phyloP scores from a whole-genome alignment of 1,140 invertebrate species.

The Brachionus plicatilis region DNA sequence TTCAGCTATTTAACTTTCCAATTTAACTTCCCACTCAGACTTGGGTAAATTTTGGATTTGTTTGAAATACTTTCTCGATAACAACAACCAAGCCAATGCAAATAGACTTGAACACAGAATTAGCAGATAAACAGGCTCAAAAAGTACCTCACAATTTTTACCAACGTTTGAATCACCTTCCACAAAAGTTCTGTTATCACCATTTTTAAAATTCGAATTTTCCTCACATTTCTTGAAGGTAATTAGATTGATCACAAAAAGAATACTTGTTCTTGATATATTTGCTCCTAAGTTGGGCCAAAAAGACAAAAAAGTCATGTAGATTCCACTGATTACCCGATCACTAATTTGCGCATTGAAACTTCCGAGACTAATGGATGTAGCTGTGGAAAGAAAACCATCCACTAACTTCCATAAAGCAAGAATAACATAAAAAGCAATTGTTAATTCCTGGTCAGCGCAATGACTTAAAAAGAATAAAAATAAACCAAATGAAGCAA shows the following conservation, averaged over 20 bases:
- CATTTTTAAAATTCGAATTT: not conserved
- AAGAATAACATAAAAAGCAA: not conserved
- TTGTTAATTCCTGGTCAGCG: not conserved
- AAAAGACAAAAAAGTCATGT: not conserved
- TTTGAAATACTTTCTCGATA: not conserved
- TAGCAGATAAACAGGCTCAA: not conserved
- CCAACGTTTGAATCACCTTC: not conserved
- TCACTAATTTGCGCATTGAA: not conserved
- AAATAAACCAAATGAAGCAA: not conserved
- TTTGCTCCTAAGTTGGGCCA: not conserved
- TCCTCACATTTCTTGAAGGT: not conserved
- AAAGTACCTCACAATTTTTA: not conserved
- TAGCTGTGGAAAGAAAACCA: not conserved
- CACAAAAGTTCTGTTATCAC: not conserved
- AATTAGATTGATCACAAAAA: not conserved
- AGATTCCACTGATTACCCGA: not conserved
- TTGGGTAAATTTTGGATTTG: not conserved
- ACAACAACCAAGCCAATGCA: not conserved
- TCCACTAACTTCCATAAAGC: not conserved
- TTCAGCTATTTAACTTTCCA: not conserved
- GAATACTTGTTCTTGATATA: not conserved
- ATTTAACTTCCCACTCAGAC: not conserved
- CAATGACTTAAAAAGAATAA: not conserved
- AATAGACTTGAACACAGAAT: not conserved
- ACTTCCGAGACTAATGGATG: not conserved